phyloP scores from a whole-genome alignment of 2,888 invertebrate species.

The Reticulitermes lucifugus region DNA sequence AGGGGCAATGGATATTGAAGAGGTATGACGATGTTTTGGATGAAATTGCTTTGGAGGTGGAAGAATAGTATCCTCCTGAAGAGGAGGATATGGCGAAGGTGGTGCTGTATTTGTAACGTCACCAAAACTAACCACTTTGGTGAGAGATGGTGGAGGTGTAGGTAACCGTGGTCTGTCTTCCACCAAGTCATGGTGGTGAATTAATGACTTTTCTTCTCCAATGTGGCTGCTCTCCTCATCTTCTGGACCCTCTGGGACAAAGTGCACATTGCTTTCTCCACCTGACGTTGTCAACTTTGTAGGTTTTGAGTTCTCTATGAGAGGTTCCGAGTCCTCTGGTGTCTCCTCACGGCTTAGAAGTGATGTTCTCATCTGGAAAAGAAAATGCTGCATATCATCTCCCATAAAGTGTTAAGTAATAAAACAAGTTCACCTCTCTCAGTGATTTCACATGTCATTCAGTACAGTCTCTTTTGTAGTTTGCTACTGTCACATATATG shows the following conservation, averaged over 20 bases:
- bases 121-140: slow-evolving; percentile 53
- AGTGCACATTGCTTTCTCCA: slow-evolving; percentile 58
- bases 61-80: slow-evolving; percentile 59
- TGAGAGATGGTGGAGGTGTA: slow-evolving; percentile 58
- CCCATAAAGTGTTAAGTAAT: too few relatives aligned
- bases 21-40: slow-evolving; percentile 60
- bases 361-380: slow-evolving; percentile 14
- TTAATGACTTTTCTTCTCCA: slow-evolving; percentile 50
- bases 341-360: slow-evolving; percentile 14
- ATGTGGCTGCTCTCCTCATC: slow-evolving; percentile 51
- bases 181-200: slow-evolving; percentile 43
- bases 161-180: slow-evolving; percentile 59
- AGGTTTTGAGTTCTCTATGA: slow-evolving; percentile 19
- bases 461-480: too few relatives aligned
- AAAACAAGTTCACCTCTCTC: too few relatives aligned
- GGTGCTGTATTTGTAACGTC: slow-evolving; percentile 49
- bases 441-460: too few relatives aligned
- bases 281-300: slow-evolving; percentile 50
- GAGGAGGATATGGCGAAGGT: neutral
- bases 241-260: slow-evolving; percentile 57
- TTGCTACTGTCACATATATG: too few relatives aligned
- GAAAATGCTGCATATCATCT: neutral
- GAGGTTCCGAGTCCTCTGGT: slow-evolving; percentile 45
- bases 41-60: slow-evolving; percentile 62
- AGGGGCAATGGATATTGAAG: slow-evolving; percentile 53